Percentiles rank a stretch among this genome's conserved stretches.
These are phyloP conservation scores for Argya squamiceps DNA, from an alignment of 2,797 vertebrate species.

Conservation along the genomic window DNA sequence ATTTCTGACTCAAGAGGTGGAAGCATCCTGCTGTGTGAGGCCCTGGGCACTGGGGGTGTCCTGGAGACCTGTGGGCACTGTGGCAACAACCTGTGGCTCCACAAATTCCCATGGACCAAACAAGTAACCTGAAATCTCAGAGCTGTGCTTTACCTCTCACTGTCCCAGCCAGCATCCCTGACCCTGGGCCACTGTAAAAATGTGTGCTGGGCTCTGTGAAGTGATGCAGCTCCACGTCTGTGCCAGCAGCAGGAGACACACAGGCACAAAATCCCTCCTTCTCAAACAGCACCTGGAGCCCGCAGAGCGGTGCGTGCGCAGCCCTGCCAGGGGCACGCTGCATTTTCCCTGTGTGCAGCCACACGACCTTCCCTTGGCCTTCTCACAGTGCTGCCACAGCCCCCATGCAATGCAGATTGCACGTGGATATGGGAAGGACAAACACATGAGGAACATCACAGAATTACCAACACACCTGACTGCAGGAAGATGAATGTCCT, in stretches of 20 bases:
- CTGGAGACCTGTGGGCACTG: rapidly evolving
- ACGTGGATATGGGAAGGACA: neutral
- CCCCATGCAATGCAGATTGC: neutral
- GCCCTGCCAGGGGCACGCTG: rapidly evolving
- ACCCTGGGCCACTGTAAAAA: neutral
- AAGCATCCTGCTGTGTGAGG: neutral
- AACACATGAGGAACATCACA: neutral
- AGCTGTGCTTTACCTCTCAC: neutral
- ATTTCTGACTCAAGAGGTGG: neutral
- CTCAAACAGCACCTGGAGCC: rapidly evolving
- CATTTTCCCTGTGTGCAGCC: neutral
- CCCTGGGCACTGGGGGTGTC: neutral
- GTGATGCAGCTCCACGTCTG: rapidly evolving
- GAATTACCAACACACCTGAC: neutral
- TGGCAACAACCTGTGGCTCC: neutral
- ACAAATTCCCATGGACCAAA: rapidly evolving
- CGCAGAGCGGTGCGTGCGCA: rapidly evolving
- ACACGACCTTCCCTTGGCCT: neutral
- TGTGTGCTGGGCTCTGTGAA: neutral
- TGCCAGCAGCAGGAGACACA: neutral
- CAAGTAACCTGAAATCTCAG: rapidly evolving
- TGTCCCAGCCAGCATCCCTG: neutral
- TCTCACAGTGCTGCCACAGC: neutral
- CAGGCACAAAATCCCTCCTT: neutral
- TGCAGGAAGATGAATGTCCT: neutral